Conservation (phyloP, 2,113 vertebrate genomes). For the Syrrhaptes paradoxus region DNA sequence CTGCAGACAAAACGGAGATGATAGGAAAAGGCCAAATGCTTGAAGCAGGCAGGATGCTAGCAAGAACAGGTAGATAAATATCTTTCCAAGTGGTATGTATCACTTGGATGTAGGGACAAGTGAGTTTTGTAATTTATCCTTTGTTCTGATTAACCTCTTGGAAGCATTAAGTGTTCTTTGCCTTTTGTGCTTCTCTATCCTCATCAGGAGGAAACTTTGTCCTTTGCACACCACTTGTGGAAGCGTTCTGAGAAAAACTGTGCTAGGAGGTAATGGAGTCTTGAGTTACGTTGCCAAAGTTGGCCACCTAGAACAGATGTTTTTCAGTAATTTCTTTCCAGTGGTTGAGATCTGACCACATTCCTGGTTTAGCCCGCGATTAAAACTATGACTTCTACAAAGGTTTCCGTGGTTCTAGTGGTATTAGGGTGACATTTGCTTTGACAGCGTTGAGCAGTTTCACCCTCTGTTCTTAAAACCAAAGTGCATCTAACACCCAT, state of each 20-base stretch:
- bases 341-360: neutral
- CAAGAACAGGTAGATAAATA: neutral
- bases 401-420: neutral
- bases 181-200: neutral
- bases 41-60: neutral
- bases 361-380: neutral
- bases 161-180: neutral
- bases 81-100: neutral
- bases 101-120: neutral
- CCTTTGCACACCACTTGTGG: neutral
- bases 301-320: neutral
- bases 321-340: neutral
- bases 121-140: neutral
- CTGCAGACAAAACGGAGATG: neutral
- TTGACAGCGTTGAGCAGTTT: neutral
- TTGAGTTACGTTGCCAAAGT: neutral
- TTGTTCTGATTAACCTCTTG: neutral
- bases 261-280: neutral
- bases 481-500: neutral
- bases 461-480: neutral
- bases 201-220: neutral
- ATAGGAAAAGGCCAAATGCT: neutral
- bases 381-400: neutral
- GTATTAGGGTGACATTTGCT: neutral
- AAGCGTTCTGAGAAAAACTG: neutral